Conservation (phyloP, 2,888 invertebrate genomes). For the Eustalomyia histrio region DNA sequence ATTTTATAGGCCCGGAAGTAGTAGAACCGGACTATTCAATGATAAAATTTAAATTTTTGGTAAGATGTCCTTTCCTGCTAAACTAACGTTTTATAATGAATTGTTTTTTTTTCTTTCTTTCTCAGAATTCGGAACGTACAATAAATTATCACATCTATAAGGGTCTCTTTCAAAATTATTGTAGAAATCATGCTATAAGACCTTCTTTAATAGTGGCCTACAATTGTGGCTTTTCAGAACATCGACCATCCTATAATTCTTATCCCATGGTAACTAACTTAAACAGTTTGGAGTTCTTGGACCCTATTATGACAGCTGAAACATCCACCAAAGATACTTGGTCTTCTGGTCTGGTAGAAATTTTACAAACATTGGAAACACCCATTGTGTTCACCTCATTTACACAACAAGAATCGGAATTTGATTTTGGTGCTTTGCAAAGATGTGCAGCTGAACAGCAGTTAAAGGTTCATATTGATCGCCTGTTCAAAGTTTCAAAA, state of each 20-base stretch:
- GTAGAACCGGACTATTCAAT: conserved; percentile 14
- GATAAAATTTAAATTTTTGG: conserved; percentile 33
- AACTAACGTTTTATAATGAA: too few relatives aligned
- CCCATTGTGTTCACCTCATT: conserved; percentile 75
- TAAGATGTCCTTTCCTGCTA: too few relatives aligned
- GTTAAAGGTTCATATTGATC: conserved; percentile 63
- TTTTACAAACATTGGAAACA: conserved; percentile 68
- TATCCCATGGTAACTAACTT: conserved; percentile 5
- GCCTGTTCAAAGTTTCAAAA: conserved; percentile 65
- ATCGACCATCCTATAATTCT: conserved; percentile 21
- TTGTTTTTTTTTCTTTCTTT: background rate
- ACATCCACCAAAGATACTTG: conserved; percentile 52
- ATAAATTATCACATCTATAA: conserved; percentile 51
- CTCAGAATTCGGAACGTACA: conserved; percentile 58
- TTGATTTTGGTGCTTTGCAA: conserved; percentile 69
- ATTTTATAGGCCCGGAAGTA: conserved; percentile 72
- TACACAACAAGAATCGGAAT: conserved; percentile 69
- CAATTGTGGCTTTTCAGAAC: conserved; percentile 74
- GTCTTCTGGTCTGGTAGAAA: conserved; percentile 66
- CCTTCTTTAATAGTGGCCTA: conserved; percentile 71
- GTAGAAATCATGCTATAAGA: conserved; percentile 40
- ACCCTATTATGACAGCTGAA: background rate
- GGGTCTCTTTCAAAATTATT: conserved; percentile 68
- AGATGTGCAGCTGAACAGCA: conserved; percentile 45
- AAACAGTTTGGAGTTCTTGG: conserved; percentile 24